Percentiles rank a stretch among this genome's conserved stretches.
These are phyloP conservation scores for Heptascelio sp. DNA, from an alignment of 2,888 invertebrate species.

Conservation along the genomic window DNA sequence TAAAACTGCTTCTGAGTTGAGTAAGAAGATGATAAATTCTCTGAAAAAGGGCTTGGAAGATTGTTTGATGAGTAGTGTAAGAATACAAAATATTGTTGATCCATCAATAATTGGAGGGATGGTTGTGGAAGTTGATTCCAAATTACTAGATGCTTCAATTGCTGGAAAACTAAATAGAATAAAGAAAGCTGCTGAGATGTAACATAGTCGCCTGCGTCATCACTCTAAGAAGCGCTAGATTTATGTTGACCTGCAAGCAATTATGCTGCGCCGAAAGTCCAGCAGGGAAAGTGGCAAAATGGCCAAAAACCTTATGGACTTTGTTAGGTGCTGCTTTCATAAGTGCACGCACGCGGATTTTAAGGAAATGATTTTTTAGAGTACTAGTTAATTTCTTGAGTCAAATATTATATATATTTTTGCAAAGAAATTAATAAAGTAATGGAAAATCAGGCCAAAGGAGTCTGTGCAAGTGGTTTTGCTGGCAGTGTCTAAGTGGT, in stretches of 20 bases:
- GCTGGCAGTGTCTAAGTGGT: too few species aligned
- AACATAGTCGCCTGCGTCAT: too few species aligned
- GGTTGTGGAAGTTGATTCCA: neutral
- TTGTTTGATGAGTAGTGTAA: neutral
- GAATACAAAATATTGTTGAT: constrained; percentile 3
- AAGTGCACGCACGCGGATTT: neutral
- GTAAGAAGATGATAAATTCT: neutral
- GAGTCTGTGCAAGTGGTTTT: too few species aligned
- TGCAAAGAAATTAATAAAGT: neutral
- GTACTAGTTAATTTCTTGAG: neutral
- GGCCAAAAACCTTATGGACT: too few species aligned
- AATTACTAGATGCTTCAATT: constrained; percentile 3
- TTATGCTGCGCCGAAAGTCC: too few species aligned
- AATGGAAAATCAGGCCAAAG: too few species aligned
- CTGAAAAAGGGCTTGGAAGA: neutral
- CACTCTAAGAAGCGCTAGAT: neutral
- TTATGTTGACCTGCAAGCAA: neutral
- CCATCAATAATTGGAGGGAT: neutral
- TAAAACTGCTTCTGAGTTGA: neutral
- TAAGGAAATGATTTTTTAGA: neutral
- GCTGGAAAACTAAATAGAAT: neutral
- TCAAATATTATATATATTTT: neutral
- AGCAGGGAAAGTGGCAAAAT: too few species aligned
- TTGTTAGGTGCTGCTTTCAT: too few species aligned
- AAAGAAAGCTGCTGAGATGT: neutral